Evolutionary conservation across 2,113 vertebrate genomes (phyloP), one percentile per base, ranked within the genome.

Genomic region (Micronycteris hirsuta): DNA sequence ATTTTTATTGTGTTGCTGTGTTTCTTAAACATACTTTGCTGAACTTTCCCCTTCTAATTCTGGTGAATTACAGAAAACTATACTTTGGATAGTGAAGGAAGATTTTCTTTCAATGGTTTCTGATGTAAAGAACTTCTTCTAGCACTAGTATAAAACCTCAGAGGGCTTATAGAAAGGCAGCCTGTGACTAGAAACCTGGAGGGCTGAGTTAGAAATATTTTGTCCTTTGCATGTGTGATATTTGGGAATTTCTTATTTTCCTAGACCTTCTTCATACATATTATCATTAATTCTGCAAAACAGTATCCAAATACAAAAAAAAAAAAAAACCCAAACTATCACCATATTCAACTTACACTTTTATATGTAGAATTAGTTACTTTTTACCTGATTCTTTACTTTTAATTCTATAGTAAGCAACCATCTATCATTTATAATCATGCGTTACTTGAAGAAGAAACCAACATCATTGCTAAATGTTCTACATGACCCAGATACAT

Each of bases 21-120:
- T 91, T 96, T 95, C 43, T 93, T 91, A 26, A 95, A 95, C 94
- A 85, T 76, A 70, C 86, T 85, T 96, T 92, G 22, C 43, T 87
- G 61, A 88, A 95, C 41, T 90, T 61, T 86, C 76, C n/a, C 41
- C 45, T 93, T 92, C 67, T 31, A 90, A 41, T 88, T 88, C 49
- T 70, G 33, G 73, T 65, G 85, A 74, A 70, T 16, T 89, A 58
- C 76, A 95, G 86, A 93, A 20, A 89, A 94, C 16, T 68, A 7
- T 49, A 49, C 31, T 88, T 82, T 96, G 88, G 65, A 91, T 26
- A 38, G 17, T 90, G 43, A 93, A 74, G 24, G 49, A 76, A 63
- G 93, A 70, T 54, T 94, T 95, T 77, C 36, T 95, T 91, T 56
- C 17, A 43, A 1, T 58, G 14, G 38, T 76, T 90, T 38, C 68